A percentile compares a stretch with the other conserved stretches of the same genome.
These are phyloP conservation scores for Ceyx cyanopectus DNA, from an alignment of 2,113 vertebrate genomes.

Conservation along the genomic window DNA sequence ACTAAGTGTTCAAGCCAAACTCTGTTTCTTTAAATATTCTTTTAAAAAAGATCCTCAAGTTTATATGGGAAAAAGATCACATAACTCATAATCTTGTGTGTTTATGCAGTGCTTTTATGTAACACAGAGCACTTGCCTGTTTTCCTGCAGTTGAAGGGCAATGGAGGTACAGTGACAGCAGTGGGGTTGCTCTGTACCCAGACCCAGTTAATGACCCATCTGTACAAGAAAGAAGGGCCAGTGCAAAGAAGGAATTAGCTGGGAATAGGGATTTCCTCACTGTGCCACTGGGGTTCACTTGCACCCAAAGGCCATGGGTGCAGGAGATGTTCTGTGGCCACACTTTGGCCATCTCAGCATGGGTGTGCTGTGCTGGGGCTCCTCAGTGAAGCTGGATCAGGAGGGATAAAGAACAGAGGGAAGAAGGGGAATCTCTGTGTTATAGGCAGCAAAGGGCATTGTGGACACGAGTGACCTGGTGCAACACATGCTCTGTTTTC, in stretches of 20 bases:
- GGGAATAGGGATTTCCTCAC: background rate
- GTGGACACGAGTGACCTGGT: background rate
- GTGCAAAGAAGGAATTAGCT: background rate
- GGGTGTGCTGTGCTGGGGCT: background rate
- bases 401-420: background rate
- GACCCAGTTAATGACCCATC: background rate
- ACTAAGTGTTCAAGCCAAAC: background rate
- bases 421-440: background rate
- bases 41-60: background rate
- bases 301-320: background rate
- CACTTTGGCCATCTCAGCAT: background rate
- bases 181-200: background rate
- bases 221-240: background rate
- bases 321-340: background rate
- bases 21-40: background rate
- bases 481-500: background rate
- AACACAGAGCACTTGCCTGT: background rate
- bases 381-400: background rate
- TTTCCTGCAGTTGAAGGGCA: background rate
- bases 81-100: background rate
- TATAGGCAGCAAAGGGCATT: background rate
- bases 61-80: background rate
- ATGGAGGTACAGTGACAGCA: background rate
- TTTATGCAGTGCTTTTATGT: background rate
- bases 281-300: background rate